Evolutionary conservation across 2,797 vertebrate species (phyloP), one percentile per base, ranked within the genome.

Genomic region (Hyperoplus immaculatus): DNA sequence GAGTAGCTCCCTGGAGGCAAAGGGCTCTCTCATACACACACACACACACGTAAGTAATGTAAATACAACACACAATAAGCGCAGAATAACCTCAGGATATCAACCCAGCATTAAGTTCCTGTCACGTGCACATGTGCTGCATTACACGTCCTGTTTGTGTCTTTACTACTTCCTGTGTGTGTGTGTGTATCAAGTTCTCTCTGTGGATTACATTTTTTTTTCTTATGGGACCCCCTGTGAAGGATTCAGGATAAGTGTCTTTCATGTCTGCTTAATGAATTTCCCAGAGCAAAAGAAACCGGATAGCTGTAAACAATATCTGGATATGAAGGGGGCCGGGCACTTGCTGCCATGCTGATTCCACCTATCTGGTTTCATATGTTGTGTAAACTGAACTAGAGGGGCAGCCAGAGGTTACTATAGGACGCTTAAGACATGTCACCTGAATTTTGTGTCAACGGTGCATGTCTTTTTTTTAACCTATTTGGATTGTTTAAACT

Each of bases 121-220:
- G 74, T 81, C 71, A 59, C 0, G 53, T 67, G 81, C 64, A 62
- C 45, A 61, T 74, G 53, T 56, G 58, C 46, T 54, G 49, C 16
- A 36, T 69, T 77, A 82, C 72, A 85, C 75, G 54, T 92, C 85
- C 87, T 85, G 80, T 90, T 75, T 88, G 87, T 77, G 84, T 84
- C 65, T 87, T 75, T 78, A 89, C 80, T 56, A 87, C 82, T 92
- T 93, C 89, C 75, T 88, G 13, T 69, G 53, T 82, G 36, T 72
- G 69, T 58, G n/a, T 45, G 51, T 11, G 5, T 42, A 41, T 10
- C 63, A 15, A 29, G 29, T 68, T 64, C 67, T 75, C 3, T 75
- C 7, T 77, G 61, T 46, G 61, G 13, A 45, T 72, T 72, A 57
- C 75, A 77, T 78, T 63, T 49, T 41, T 10, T 59, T 79, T 81